Evolutionary conservation across 2,888 invertebrate genomes (phyloP), one percentile per base, ranked within the genome.

Genomic region (Amblyjoppa fuscipennis): DNA sequence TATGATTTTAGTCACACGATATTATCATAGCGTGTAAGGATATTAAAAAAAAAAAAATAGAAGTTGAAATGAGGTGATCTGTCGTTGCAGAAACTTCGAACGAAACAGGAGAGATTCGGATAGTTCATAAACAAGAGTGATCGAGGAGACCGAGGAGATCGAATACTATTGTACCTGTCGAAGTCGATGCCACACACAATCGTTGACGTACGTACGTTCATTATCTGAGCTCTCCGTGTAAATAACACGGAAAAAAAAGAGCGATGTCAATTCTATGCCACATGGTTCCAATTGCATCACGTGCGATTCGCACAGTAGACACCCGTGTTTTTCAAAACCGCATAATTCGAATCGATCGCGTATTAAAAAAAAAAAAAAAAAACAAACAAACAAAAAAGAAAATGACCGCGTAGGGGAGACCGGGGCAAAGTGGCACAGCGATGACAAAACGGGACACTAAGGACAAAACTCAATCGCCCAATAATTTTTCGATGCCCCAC

Each of bases 51-150:
- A 49, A 49, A 13, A 9, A 16, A 49, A 49, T 16, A 3, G 5
- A 9, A 71, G 28, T 20, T 59, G 66, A 76, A 82, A 79, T 20
- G 59, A 59, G 59, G 51, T 31, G 34, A 66, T 77, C n/a, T 76
- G 79, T 45, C 66, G 68, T 81, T 84, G 66, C 76, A 87, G 88
- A 83, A 86, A 85, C 66, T 64, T 87, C 38, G 85, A 84, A 59
- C 61, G 74, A 73, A 82, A 83, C 59, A 78, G 86, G 71, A 79
- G 87, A 70, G 80, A 86, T 41, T 88, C 88, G 49, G 81, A 82
- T 73, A 86, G 80, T 79, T 86, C 87, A 28, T 88, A 81, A 81
- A 51, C 59, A 16, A 75, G 74, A 20, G 68, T 34, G 66, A 28
- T 45, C 31, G 51, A 64, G 75, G 51, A 76, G 73, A 73, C 25